Base-by-base conservation (phyloP, 2,113 vertebrate species). In the Mormoops blainvillei region DNA sequence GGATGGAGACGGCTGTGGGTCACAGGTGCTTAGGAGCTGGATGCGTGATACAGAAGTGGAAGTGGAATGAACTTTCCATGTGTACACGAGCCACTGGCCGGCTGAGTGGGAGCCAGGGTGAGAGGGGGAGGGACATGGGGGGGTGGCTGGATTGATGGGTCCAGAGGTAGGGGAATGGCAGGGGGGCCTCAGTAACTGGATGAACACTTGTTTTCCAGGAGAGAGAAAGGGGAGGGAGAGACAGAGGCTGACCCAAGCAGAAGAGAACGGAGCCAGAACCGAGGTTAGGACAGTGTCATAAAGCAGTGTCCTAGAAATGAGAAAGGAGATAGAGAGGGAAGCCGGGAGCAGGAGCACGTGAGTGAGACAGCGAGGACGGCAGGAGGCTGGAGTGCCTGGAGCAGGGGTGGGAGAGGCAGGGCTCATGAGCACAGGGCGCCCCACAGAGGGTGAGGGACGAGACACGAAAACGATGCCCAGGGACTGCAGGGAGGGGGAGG, bases 401-500 rank as follows among this genome's bases (percentile, higher is more conserved):
- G 43, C 36, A 14, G 15, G 87, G n/a, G 15, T 3, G 4, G 54
- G 28, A 50, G 45, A n/a, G 63, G 48, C 1, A 2, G 58, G 80
- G 61, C 82, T 81, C 5, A 0, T 48, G 18, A 85, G 95, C 68
- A 3, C 0, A 0, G 86, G 87, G 56, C 5, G 2, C 84, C 68
- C 94, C 93, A 77, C 81, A 61, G 56, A 84, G 76, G 96, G 71
- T 45, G 28, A 86, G 93, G 78, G 94, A 78, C 58, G 0, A 91
- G 83, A 97, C 95, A 97, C 33, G 85, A 92, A 88, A 91, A 85
- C 22, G 82, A 81, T 92, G 94, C 89, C 93, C 83, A 8, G 92
- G 96, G 97, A 94, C 94, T 97, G 95, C n/a, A 50, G 91, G 92
- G 93, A 38, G 65, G 88, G 91, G 76, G 94, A 96, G 97, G 97